These are phyloP conservation scores for Anoplolepis gracilipes DNA, from an alignment of 1,140 invertebrate species.

Conservation along the genomic window DNA sequence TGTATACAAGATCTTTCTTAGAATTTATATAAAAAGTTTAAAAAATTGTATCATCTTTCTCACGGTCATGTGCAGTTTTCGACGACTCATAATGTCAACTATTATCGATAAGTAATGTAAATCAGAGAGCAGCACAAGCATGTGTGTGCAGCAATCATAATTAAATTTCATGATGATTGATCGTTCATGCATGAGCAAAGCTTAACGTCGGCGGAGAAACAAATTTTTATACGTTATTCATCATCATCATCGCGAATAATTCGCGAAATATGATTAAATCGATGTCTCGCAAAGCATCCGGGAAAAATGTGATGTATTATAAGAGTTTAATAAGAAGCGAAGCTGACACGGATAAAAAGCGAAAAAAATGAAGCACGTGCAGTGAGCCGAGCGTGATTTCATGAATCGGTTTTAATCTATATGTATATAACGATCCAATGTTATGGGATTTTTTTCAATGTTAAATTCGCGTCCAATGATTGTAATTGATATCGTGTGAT, in stretches of 20 bases:
- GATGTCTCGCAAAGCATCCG: neutral
- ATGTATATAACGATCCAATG: conserved; percentile 1
- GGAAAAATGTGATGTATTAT: conserved; percentile 6
- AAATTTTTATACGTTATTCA: conserved; percentile 31
- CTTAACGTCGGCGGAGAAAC: neutral
- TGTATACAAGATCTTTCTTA: neutral
- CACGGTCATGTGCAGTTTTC: neutral
- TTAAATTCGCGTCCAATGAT: neutral
- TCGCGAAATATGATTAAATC: conserved; percentile 8
- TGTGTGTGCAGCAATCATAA: neutral
- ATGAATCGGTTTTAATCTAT: neutral
- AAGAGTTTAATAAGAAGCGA: conserved; percentile 1
- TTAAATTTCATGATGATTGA: conserved; percentile 50
- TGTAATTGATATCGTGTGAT: conserved; percentile 44
- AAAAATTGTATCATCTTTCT: neutral
- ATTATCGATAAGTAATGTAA: conserved; percentile 17
- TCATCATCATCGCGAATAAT: conserved; percentile 34
- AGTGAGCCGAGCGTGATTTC: neutral
- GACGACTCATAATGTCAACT: neutral
- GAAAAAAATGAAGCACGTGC: neutral
- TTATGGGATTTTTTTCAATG: neutral
- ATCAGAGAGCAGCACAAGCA: conserved; percentile 9
- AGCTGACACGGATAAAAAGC: neutral
- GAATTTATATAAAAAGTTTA: neutral
- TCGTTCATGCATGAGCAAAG: neutral